These are phyloP conservation scores for Shargacucullia verbasci DNA, from an alignment of 2,888 invertebrate genomes.

Conservation along the genomic window DNA sequence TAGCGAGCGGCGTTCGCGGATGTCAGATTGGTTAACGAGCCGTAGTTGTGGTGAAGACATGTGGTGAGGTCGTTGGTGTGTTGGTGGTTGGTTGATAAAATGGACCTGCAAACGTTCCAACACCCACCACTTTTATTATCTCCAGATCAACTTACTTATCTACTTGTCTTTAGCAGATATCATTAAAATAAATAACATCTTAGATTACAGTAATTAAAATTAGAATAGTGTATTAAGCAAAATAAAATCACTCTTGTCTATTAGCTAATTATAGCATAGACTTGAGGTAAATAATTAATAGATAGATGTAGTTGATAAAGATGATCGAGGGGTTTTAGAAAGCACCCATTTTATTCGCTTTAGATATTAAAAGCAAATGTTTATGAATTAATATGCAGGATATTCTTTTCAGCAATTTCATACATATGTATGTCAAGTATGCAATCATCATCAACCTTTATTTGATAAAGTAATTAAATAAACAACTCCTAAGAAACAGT, in stretches of 20 bases:
- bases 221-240: conserved; percentile 35
- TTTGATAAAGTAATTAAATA: too few species aligned
- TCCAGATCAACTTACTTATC: conserved; percentile 66
- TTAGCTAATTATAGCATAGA: conserved; percentile 21
- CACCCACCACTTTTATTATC: conserved; percentile 88
- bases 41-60: conserved; percentile 88
- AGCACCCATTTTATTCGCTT: not conserved
- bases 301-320: conserved; percentile 12
- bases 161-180: conserved; percentile 47
- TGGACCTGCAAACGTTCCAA: conserved; percentile 90
- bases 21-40: conserved; percentile 84
- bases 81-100: conserved; percentile 89
- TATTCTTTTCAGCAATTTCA: not conserved
- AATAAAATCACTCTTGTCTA: conserved; percentile 12
- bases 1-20: conserved; percentile 83
- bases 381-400: not conserved
- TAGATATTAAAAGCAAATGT: conserved; percentile 1
- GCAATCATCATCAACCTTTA: conserved; percentile 24
- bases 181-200: conserved; percentile 33
- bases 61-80: conserved; percentile 88
- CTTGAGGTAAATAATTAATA: conserved; percentile 32
- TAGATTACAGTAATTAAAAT: conserved; percentile 22
- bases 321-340: conserved; percentile 6
- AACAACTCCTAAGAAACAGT: not conserved
- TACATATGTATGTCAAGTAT: not conserved